Conservation (phyloP, 1,140 invertebrate species). For the Orchesella cincta region DNA sequence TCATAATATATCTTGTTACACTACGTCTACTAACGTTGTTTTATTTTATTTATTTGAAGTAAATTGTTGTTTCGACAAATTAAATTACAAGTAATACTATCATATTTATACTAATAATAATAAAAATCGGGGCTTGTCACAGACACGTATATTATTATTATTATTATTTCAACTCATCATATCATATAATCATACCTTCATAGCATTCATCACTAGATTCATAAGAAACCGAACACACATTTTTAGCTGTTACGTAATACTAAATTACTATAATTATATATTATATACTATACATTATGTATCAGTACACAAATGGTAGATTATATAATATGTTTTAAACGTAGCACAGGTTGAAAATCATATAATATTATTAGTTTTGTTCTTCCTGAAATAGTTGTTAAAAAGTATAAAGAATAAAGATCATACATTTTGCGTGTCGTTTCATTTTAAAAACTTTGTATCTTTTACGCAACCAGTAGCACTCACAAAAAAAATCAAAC, state of each 20-base stretch:
- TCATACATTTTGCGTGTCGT: too few species aligned
- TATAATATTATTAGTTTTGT: background rate
- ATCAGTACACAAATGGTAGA: background rate
- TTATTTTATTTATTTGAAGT: background rate
- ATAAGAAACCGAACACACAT: background rate
- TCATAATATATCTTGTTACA: background rate
- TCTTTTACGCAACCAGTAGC: too few species aligned
- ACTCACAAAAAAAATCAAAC: too few species aligned
- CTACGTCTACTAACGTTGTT: background rate
- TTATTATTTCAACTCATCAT: background rate
- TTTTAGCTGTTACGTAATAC: background rate
- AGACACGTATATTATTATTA: background rate
- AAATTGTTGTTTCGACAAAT: background rate
- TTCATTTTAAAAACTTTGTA: too few species aligned
- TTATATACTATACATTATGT: background rate
- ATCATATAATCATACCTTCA: background rate
- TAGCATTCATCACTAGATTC: background rate
- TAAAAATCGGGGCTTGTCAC: constrained; percentile 13
- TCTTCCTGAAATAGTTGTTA: background rate
- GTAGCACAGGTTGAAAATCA: background rate
- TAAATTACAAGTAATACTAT: background rate
- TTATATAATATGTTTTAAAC: background rate
- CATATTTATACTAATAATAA: background rate
- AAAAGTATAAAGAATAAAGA: background rate
- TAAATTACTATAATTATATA: background rate